Conservation (phyloP, 1,140 invertebrate species). For the Proales similis region DNA sequence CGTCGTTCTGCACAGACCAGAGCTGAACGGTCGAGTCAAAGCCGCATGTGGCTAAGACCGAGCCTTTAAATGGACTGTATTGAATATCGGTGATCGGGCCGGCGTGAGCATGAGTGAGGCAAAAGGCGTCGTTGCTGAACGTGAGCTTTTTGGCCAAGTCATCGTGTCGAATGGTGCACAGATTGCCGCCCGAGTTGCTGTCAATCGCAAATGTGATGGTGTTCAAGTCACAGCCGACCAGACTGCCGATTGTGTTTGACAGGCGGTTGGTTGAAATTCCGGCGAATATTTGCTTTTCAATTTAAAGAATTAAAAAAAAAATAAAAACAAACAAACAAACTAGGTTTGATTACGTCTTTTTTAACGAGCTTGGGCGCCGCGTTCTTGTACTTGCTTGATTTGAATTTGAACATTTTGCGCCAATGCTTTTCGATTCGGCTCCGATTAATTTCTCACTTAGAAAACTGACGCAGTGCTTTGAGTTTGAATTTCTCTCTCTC, state of each 20-base stretch:
- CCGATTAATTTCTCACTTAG: too few species aligned
- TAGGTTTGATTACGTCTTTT: conserved; percentile 17
- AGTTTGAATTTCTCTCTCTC: too few species aligned
- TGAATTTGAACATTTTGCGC: conserved; percentile 24
- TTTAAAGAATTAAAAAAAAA: conserved; percentile 14
- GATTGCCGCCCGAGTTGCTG: conserved; percentile 19
- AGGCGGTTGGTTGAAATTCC: conserved; percentile 20
- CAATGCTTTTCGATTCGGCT: too few species aligned
- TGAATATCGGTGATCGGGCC: conserved; percentile 33
- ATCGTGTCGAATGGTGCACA: conserved; percentile 28
- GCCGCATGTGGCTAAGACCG: conserved; percentile 20
- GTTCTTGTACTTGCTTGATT: conserved; percentile 27
- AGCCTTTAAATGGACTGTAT: conserved; percentile 27
- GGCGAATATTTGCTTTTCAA: conserved; percentile 33
- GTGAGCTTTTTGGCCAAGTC: neutral
- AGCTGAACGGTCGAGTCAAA: conserved; percentile 19
- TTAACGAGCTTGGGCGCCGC: conserved; percentile 19
- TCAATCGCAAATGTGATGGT: conserved; percentile 32
- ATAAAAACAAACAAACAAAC: neutral
- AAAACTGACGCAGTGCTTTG: too few species aligned
- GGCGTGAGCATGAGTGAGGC: conserved; percentile 19
- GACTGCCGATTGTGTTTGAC: conserved; percentile 28
- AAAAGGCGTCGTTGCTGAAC: conserved; percentile 19
- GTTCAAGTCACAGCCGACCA: conserved; percentile 25
- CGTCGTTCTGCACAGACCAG: conserved; percentile 4